Conservation (phyloP, 2,113 vertebrate genomes). For the Picathartes gymnocephalus region DNA sequence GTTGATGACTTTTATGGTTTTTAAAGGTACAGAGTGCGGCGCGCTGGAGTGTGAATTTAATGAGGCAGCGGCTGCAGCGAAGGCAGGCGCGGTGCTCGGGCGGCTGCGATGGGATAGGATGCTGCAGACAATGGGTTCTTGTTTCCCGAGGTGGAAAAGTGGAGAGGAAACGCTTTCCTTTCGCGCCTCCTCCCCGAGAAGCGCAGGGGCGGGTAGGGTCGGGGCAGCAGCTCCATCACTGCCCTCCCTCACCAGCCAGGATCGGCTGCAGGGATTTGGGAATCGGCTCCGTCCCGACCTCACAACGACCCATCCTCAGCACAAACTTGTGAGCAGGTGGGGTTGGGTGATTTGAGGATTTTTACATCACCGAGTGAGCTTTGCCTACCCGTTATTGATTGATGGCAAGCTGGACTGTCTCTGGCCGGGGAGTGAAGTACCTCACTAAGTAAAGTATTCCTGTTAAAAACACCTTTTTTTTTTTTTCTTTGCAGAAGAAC, state of each 20-base stretch:
- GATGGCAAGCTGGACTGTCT: not conserved
- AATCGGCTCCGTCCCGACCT: not conserved
- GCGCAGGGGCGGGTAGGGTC: rapidly evolving
- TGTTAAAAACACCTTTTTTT: not conserved
- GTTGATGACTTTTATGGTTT: slow-evolving; percentile 40
- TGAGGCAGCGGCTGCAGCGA: not conserved
- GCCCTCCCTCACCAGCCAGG: not conserved
- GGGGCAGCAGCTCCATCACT: not conserved
- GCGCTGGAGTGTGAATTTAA: not conserved
- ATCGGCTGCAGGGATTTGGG: not conserved
- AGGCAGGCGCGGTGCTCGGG: not conserved
- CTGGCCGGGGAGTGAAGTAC: not conserved
- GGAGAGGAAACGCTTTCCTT: not conserved
- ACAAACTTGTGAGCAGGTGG: not conserved
- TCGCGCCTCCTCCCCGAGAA: rapidly evolving
- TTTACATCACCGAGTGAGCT: not conserved
- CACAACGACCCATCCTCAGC: rapidly evolving
- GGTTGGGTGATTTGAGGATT: not conserved
- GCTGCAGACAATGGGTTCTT: not conserved
- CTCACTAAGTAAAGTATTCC: not conserved
- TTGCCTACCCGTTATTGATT: not conserved
- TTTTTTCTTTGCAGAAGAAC: not conserved
- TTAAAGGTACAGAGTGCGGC: slow-evolving; percentile 33
- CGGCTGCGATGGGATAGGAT: not conserved
- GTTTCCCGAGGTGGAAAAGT: not conserved